phyloP scores from a whole-genome alignment of 1,140 invertebrate species.

The Chlorops oryzae region DNA sequence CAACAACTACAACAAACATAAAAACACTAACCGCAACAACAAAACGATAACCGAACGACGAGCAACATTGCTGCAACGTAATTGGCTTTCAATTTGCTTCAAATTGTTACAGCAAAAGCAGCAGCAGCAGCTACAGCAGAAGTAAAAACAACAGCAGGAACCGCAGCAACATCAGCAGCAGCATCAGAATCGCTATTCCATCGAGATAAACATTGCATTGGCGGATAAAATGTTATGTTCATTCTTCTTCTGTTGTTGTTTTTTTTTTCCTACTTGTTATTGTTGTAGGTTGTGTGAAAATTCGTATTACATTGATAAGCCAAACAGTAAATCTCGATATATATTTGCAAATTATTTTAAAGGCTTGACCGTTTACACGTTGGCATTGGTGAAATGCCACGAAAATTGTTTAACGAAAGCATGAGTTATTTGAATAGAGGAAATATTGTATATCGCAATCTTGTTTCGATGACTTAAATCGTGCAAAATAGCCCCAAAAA shows the following conservation, averaged over 20 bases:
- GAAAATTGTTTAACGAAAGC: too few species aligned
- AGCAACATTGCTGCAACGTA: conserved; percentile 9
- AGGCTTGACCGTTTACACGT: too few species aligned
- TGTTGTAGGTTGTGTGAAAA: background rate
- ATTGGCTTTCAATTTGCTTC: conserved; percentile 11
- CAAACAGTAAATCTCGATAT: too few species aligned
- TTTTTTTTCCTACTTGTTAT: background rate
- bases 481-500: too few species aligned
- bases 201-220: background rate
- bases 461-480: too few species aligned
- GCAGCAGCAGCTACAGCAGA: background rate
- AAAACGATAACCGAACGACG: background rate
- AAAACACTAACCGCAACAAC: background rate
- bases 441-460: too few species aligned
- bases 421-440: too few species aligned
- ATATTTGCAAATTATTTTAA: too few species aligned
- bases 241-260: background rate
- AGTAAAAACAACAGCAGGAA: too few species aligned
- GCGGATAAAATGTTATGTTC: background rate
- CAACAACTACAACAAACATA: background rate
- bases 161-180: too few species aligned
- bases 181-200: too few species aligned
- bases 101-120: conserved; percentile 7
- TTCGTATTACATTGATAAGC: background rate
- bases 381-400: too few species aligned